Conservation (phyloP, 2,888 invertebrate genomes). For the Hypselothyrea guttata region DNA sequence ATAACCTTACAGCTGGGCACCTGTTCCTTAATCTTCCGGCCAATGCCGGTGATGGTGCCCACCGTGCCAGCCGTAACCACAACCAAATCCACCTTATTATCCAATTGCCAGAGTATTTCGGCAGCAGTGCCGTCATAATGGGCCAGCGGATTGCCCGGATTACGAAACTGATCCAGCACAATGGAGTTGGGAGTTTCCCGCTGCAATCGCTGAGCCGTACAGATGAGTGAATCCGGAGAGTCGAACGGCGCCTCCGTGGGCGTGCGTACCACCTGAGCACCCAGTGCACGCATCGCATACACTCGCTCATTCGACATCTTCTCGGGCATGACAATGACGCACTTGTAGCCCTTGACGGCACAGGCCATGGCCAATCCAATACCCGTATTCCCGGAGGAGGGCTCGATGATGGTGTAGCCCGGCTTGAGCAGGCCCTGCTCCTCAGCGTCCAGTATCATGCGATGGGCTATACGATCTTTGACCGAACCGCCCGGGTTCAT, state of each 20-base stretch:
- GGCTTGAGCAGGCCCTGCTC: slow-evolving; percentile 91
- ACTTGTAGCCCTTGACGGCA: slow-evolving; percentile 94
- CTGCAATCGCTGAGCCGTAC: slow-evolving; percentile 91
- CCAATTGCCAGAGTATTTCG: slow-evolving; percentile 92
- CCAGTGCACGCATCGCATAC: slow-evolving; percentile 92
- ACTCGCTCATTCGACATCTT: slow-evolving; percentile 99
- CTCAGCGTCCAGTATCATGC: slow-evolving; percentile 98
- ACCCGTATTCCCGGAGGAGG: slow-evolving; percentile 93
- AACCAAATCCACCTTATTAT: slow-evolving; percentile 90
- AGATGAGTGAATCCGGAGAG: slow-evolving; percentile 94
- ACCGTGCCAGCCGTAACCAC: slow-evolving; percentile 96
- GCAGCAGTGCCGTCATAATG: slow-evolving; percentile 98
- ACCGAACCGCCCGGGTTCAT: slow-evolving; percentile 98
- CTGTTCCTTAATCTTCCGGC: slow-evolving; percentile 94
- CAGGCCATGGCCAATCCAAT: slow-evolving; percentile 97
- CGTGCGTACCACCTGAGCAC: slow-evolving; percentile 97
- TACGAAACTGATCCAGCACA: slow-evolving; percentile 97
- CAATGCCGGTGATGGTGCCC: slow-evolving; percentile 97
- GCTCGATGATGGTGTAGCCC: slow-evolving; percentile 96
- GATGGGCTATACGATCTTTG: slow-evolving; percentile 95
- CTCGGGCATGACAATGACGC: slow-evolving; percentile 98
- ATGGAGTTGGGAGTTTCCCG: slow-evolving; percentile 95
- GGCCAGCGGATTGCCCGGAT: slow-evolving; percentile 96
- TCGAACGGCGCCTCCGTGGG: slow-evolving; percentile 96
- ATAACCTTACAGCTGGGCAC: slow-evolving; percentile 91